Conservation (phyloP, 1,140 invertebrate genomes). For the Homarus americanus region DNA sequence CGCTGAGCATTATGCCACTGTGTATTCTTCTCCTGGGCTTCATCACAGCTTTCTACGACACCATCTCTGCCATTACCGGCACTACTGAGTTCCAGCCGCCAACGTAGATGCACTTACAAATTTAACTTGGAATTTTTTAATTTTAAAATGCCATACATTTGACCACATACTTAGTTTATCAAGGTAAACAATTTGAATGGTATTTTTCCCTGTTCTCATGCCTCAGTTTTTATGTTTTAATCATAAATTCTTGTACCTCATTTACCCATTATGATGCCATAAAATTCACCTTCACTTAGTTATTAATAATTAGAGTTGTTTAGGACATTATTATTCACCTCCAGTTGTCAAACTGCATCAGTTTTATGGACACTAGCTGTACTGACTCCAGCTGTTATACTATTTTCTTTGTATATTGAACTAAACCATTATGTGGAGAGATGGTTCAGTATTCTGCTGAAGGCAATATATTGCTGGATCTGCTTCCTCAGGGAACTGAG, state of each 20-base stretch:
- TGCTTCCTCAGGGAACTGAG: conserved; percentile 58
- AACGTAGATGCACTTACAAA: conserved; percentile 31
- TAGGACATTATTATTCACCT: background rate
- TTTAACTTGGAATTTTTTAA: background rate
- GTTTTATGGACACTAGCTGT: background rate
- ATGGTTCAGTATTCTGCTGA: conserved; percentile 23
- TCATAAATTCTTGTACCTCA: background rate
- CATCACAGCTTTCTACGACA: conserved; percentile 71
- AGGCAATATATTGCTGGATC: conserved; percentile 37
- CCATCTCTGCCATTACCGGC: conserved; percentile 56
- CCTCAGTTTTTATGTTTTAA: background rate
- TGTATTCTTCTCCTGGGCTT: conserved; percentile 64
- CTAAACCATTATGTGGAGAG: background rate
- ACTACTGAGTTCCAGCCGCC: conserved; percentile 58
- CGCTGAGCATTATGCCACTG: conserved; percentile 61
- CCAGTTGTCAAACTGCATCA: background rate
- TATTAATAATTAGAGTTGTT: background rate
- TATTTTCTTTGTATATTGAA: background rate
- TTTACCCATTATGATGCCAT: conserved; percentile 15
- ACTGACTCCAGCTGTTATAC: background rate
- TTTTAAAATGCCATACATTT: too few relatives aligned
- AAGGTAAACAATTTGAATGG: too few relatives aligned
- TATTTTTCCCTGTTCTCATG: too few relatives aligned
- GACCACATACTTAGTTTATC: too few relatives aligned
- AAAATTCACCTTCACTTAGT: background rate